A percentile compares a stretch with the other conserved stretches of the same genome.
These are phyloP conservation scores for Drosophila mulleri DNA, from an alignment of 2,888 invertebrate genomes.

Conservation along the genomic window DNA sequence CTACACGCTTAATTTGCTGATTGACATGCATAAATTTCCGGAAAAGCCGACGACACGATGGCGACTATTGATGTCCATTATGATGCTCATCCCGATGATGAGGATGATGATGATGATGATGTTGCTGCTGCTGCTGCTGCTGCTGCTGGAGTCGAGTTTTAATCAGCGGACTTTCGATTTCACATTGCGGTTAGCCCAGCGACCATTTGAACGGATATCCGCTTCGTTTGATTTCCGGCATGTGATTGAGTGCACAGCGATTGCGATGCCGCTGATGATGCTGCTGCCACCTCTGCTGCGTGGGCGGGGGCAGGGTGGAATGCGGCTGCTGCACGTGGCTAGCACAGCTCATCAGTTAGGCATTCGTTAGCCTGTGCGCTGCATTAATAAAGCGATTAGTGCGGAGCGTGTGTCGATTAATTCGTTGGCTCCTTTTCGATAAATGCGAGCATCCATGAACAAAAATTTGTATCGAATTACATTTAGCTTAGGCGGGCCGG, in stretches of 20 bases:
- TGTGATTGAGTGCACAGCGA: slow-evolving; percentile 75
- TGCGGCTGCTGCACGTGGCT: slow-evolving; percentile 29
- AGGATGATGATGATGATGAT: slow-evolving; percentile 6
- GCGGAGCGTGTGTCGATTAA: slow-evolving; percentile 72
- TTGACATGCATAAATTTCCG: slow-evolving; percentile 80
- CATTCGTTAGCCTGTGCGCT: slow-evolving; percentile 34
- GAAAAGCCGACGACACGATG: slow-evolving; percentile 60
- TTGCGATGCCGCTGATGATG: slow-evolving; percentile 31
- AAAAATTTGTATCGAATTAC: slow-evolving; percentile 64
- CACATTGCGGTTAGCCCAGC: slow-evolving; percentile 68
- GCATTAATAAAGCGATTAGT: slow-evolving; percentile 71
- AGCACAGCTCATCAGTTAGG: slow-evolving; percentile 58
- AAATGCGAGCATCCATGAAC: slow-evolving; percentile 48
- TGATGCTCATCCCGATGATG: slow-evolving; percentile 7
- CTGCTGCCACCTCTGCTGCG: background rate
- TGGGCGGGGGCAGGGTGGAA: background rate
- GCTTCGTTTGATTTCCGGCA: slow-evolving; percentile 80
- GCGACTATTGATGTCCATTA: slow-evolving; percentile 30
- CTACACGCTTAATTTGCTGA: slow-evolving; percentile 64
- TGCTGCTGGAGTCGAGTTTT: slow-evolving; percentile 62
- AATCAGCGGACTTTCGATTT: slow-evolving; percentile 78
- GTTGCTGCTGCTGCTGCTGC: slow-evolving; percentile 12
- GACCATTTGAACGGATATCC: slow-evolving; percentile 76
- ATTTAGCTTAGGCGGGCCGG: slow-evolving; percentile 9
- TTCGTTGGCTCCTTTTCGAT: slow-evolving; percentile 61